Conservation (phyloP, 2,113 vertebrate genomes). For the Leptocoma aspasia region DNA sequence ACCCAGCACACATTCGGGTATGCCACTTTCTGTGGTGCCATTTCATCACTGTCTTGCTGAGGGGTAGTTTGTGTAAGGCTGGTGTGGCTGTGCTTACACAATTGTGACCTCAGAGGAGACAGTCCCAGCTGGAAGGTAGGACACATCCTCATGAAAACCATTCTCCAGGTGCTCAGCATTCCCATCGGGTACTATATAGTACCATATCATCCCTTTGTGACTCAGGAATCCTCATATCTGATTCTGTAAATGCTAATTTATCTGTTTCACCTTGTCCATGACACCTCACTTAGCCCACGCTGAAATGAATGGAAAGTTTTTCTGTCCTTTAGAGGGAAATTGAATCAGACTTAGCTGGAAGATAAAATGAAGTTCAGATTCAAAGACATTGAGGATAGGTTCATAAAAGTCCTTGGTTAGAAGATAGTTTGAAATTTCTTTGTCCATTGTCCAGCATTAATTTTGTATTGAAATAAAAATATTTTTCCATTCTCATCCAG, state of each 20-base stretch:
- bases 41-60: neutral
- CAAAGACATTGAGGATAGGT: neutral
- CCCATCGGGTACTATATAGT: rapidly evolving
- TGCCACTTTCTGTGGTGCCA: neutral
- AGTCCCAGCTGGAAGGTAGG: neutral
- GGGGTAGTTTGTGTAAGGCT: neutral
- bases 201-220: neutral
- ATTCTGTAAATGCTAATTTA: neutral
- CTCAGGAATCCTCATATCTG: neutral
- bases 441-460: neutral
- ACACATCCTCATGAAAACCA: neutral
- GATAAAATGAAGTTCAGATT: neutral
- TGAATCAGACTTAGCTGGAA: neutral
- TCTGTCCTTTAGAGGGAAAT: neutral
- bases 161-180: neutral
- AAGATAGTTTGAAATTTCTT: neutral
- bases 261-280: neutral
- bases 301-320: neutral
- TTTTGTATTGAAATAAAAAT: neutral
- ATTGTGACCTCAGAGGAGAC: neutral
- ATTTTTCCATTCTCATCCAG: neutral
- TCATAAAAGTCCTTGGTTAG: neutral
- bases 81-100: rapidly evolving
- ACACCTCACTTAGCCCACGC: neutral
- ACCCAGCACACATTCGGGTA: neutral